Conservation (phyloP, 1,140 invertebrate species). For the Drosophila quadrilineata region DNA sequence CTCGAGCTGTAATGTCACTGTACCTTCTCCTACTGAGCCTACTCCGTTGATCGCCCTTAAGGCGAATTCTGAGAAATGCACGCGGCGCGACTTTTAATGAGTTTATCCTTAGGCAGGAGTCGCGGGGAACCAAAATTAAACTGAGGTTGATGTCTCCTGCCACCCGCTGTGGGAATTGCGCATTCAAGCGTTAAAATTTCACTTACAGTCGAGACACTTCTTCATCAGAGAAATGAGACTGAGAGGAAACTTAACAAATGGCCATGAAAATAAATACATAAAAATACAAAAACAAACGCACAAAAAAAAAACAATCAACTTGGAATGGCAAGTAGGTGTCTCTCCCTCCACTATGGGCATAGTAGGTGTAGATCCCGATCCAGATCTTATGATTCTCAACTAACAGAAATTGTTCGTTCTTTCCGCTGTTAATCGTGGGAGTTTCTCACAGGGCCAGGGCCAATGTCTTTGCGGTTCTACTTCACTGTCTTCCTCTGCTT, state of each 20-base stretch:
- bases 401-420: slow-evolving; percentile 15
- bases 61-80: neutral
- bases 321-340: neutral
- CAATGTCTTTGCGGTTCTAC: slow-evolving; percentile 8
- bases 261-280: slow-evolving; percentile 27
- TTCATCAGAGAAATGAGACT: slow-evolving; percentile 4
- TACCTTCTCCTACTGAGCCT: neutral
- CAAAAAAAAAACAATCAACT: slow-evolving; percentile 28
- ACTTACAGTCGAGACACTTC: slow-evolving; percentile 26
- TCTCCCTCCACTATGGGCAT: neutral
- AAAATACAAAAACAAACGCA: too few species aligned
- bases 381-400: slow-evolving; percentile 6
- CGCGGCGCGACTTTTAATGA: slow-evolving; percentile 20
- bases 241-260: slow-evolving; percentile 9
- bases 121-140: neutral
- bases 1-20: too few species aligned
- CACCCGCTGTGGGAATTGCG: slow-evolving; percentile 29
- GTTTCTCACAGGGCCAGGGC: slow-evolving; percentile 55
- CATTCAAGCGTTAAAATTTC: slow-evolving; percentile 42
- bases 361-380: slow-evolving; percentile 11
- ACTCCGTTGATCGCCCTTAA: too few species aligned
- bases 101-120: slow-evolving; percentile 28
- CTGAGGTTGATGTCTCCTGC: neutral
- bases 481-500: neutral
- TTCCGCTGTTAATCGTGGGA: slow-evolving; percentile 66